Percentiles rank a stretch among this genome's conserved stretches.
These are phyloP conservation scores for Euwallacea fornicatus DNA, from an alignment of 1,140 invertebrate species.

Conservation along the genomic window DNA sequence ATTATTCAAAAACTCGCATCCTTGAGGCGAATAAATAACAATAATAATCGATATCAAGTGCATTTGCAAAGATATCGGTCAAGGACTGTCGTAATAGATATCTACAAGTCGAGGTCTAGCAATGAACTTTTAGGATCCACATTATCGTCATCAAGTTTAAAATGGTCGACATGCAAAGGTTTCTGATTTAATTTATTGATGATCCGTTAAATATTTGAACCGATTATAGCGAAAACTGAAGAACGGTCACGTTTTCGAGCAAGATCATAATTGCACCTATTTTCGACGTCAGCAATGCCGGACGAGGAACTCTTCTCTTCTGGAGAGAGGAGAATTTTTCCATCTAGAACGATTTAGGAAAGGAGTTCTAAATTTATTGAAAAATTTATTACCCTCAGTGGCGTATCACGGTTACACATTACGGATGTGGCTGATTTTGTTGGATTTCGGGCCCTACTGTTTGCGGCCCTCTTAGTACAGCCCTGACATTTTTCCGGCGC, in stretches of 20 bases:
- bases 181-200: constrained; percentile 12
- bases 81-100: constrained; percentile 16
- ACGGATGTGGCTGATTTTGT: no score
- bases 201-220: constrained; percentile 1
- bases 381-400: no score
- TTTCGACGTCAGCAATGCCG: no score
- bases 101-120: background rate
- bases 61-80: background rate
- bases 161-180: constrained; percentile 7
- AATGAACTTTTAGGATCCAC: background rate
- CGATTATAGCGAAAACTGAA: background rate
- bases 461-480: no score
- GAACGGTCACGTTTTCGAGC: background rate
- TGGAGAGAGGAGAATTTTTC: no score
- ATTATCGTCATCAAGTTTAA: constrained; percentile 11
- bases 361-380: no score
- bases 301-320: no score
- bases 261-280: no score
- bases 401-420: no score
- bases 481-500: no score
- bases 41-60: constrained; percentile 2
- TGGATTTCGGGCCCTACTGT: no score
- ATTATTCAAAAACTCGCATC: constrained; percentile 2
- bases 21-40: background rate
- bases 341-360: no score